Evolutionary conservation across 1,140 invertebrate species (phyloP), one percentile per base, ranked within the genome.

Genomic region (Drosophila persimilis): DNA sequence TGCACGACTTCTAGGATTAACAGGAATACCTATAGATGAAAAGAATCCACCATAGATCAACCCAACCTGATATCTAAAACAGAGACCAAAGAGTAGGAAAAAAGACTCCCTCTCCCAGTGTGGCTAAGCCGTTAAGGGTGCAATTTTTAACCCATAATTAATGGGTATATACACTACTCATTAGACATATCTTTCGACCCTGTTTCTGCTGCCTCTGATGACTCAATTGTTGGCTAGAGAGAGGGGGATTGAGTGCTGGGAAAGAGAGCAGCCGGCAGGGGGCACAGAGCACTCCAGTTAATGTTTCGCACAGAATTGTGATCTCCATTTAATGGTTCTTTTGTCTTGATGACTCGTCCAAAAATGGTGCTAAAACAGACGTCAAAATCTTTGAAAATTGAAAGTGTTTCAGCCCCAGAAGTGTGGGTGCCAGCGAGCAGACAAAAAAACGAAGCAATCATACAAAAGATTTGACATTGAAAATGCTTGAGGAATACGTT

Each of bases 361-460:
- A 81, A 70, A 78, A 81, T 69, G 74, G 79, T 74, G 79, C 73
- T 83, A 78, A 81, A 69, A 67, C 66, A 83, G 73, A 72, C 71
- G 75, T 79, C 75, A 75, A 59, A 41, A 57, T 20, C 46, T 48
- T 26, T 56, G 8, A 58, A 65, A 75, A 80, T 31, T 73, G 70
- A 73, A 73, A 73, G 70, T 73, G 52, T 73, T 63, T 53, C 57
- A 8, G 17, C 9, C 24, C 39, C 39, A 44, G 35, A 77, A 73
- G 70, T 74, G 81, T 85, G 73, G 81, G 73, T 85, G 77, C 70
- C 59, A 57, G 59, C 60, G 48, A 29, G 48, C 58, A 29, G 31
- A 60, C 58, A 56, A 31, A 44, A 56, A 39, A 45, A 48, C 62
- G 55, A 64, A 67, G 61, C 61, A 81, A 85, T 80, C 80, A 86